These are phyloP conservation scores for Diarsia mendica DNA, from an alignment of 2,888 invertebrate genomes.

Conservation along the genomic window DNA sequence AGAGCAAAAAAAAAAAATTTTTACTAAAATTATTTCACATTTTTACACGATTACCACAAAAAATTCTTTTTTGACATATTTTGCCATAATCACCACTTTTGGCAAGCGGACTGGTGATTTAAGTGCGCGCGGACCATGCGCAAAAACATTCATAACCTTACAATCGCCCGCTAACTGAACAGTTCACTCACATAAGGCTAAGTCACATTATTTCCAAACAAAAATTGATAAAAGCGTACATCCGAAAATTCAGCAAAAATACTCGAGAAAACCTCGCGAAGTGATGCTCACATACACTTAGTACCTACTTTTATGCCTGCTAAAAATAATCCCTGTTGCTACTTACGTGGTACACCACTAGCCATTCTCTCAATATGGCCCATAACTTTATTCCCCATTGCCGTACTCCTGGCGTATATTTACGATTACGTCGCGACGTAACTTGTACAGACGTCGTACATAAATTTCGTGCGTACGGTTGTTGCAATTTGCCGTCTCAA, in stretches of 20 bases:
- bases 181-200: background rate
- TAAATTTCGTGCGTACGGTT: slow-evolving; percentile 66
- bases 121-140: background rate
- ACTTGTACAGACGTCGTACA: slow-evolving; percentile 66
- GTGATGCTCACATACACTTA: slow-evolving; percentile 31
- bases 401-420: slow-evolving; percentile 62
- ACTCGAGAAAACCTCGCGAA: slow-evolving; percentile 10
- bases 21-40: background rate
- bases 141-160: slow-evolving; percentile 8
- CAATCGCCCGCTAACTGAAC: background rate
- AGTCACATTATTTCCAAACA: background rate
- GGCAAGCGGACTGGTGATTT: slow-evolving; percentile 37
- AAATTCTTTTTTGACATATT: background rate
- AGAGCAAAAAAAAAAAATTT: background rate
- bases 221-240: slow-evolving; percentile 2
- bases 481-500: slow-evolving; percentile 62
- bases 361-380: slow-evolving; percentile 58
- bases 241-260: slow-evolving; percentile 9
- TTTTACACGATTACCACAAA: background rate
- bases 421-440: slow-evolving; percentile 64
- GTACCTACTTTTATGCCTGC: slow-evolving; percentile 29
- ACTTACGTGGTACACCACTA: slow-evolving; percentile 52
- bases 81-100: slow-evolving; percentile 38
- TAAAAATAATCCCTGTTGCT: slow-evolving; percentile 50
- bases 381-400: slow-evolving; percentile 68